Conservation (phyloP, 1,140 invertebrate species). For the Orchesella cincta region DNA sequence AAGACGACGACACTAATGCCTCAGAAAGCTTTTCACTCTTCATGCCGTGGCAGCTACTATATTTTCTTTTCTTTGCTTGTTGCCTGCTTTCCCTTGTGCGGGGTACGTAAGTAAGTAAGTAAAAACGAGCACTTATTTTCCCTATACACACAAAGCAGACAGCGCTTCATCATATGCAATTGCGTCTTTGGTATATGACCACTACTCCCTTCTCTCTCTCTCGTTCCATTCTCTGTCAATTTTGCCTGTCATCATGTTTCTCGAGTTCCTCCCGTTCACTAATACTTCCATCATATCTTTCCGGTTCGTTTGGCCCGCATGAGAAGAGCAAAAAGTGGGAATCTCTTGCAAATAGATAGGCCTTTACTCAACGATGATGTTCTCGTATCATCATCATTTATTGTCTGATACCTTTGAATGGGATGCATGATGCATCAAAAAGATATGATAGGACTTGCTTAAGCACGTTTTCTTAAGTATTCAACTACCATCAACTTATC, state of each 20-base stretch:
- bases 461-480: neutral
- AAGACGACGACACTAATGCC: neutral
- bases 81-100: too few relatives aligned
- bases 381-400: neutral
- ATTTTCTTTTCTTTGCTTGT: neutral
- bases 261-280: constrained; percentile 26
- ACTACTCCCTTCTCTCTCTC: neutral
- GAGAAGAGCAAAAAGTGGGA: constrained; percentile 19
- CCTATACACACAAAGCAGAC: neutral
- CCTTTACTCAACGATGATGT: too few relatives aligned
- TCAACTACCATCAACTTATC: neutral
- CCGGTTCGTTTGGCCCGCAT: constrained; percentile 16
- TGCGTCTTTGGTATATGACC: neutral
- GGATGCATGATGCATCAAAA: neutral
- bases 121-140: neutral
- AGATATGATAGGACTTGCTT: neutral
- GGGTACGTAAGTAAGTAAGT: too few relatives aligned
- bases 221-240: constrained; percentile 14
- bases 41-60: neutral
- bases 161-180: neutral
- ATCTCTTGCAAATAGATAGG: neutral
- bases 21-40: neutral
- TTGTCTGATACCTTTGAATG: neutral
- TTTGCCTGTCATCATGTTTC: constrained; percentile 28
- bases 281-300: constrained; percentile 30